Evolutionary conservation across 2,113 vertebrate genomes (phyloP).

Genomic region (Stigmatopora nigra): DNA sequence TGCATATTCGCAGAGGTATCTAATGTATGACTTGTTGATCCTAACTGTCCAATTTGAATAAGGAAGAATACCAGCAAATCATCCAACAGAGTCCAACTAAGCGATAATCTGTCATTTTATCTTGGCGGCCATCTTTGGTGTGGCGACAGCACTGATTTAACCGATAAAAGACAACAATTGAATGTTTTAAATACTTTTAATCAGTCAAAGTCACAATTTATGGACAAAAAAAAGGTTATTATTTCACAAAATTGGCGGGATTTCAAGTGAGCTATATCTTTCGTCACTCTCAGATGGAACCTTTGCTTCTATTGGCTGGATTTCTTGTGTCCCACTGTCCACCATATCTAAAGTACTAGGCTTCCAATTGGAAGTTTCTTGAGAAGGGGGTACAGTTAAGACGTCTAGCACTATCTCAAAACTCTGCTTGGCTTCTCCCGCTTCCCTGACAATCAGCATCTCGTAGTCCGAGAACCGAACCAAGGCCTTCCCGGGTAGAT

Average conservation of each 20-base stretch:
- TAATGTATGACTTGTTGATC: too few relatives aligned
- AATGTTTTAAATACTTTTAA: too few relatives aligned
- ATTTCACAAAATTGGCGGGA: too few relatives aligned
- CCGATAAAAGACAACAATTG: too few relatives aligned
- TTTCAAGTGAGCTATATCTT: conserved; percentile 14
- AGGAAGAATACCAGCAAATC: too few relatives aligned
- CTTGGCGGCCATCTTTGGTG: too few relatives aligned
- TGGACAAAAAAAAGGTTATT: not conserved
- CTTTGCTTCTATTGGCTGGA: not conserved
- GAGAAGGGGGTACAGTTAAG: conserved; percentile 64
- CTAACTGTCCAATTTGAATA: too few relatives aligned
- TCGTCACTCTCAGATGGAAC: conserved; percentile 54
- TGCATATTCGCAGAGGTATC: too few relatives aligned
- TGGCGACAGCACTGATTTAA: too few relatives aligned
- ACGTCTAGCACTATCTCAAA: conserved; percentile 78
- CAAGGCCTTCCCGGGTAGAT: conserved; percentile 74
- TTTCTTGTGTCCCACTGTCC: conserved; percentile 27
- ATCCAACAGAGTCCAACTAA: too few relatives aligned
- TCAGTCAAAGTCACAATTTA: too few relatives aligned
- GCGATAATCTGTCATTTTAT: too few relatives aligned
- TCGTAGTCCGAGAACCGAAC: conserved; percentile 81
- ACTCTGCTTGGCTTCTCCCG: conserved; percentile 71
- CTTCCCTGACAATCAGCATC: conserved; percentile 70
- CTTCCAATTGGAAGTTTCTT: conserved; percentile 57
- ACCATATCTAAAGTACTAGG: conserved; percentile 32